Base-by-base conservation (phyloP, 2,888 invertebrate genomes). In the Synanthedon vespiformis region DNA sequence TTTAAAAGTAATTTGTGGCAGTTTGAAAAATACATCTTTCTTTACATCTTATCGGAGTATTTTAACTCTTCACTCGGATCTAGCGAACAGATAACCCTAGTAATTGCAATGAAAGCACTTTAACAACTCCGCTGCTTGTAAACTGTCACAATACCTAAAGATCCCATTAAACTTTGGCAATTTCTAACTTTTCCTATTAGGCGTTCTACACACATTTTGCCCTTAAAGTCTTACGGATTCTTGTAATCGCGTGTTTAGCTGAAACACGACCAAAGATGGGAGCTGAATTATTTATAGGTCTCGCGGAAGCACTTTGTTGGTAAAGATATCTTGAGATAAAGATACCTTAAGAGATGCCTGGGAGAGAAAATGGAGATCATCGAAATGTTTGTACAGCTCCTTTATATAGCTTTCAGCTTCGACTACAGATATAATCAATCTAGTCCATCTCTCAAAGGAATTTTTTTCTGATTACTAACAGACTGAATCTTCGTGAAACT, bases 131-230 rank as follows among this genome's bases (percentile, higher is more conserved):
- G 62, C 72, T 72, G 64, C 74, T 71, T 72, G 72, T 76, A 72
- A 80, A 77, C 74, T 77, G 82, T 77, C 82, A 80, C 81, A 79
- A 80, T 77, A 74, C 70, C 77, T 78, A 77, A 77, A 77, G 80
- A 80, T 74, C 76, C 75, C 69, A 80, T 82, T 82, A 77, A 82
- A 81, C 79, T 82, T 80, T 73, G 65, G 75, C 78, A 81, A 79
- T 81, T 79, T 70, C 71, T 63, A 82, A 81, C 77, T 82, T 80
- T 78, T 77, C 78, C 80, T 77, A 80, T 82, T 80, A 80, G 72
- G 68, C 70, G 72, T 65, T 68, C 68, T 70, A 70, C 72, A 76
- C 74, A 77, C 72, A 68, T 72, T 74, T 67, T 61, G 66, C 56
- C 62, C 58, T 64, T 61, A 59, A 65, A 55, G 48, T 54, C 53